Evolutionary conservation across 2,797 vertebrate genomes (phyloP).

Genomic region (Falco rusticolus): DNA sequence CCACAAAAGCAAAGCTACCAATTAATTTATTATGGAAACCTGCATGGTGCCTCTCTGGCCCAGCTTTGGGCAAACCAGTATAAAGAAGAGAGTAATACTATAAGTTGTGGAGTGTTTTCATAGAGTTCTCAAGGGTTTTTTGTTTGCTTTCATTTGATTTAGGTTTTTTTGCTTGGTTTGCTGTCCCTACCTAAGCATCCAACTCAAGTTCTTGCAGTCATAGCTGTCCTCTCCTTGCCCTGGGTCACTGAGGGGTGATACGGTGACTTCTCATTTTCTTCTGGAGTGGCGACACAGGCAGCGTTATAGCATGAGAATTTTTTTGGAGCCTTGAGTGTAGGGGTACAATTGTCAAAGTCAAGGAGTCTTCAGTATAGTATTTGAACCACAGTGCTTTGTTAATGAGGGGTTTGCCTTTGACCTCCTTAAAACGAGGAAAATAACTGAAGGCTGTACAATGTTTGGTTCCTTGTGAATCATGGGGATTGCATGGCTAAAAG

Average conservation of each 20-base stretch:
- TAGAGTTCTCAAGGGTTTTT: neutral
- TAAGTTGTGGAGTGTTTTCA: neutral
- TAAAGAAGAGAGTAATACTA: neutral
- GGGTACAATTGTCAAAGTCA: neutral
- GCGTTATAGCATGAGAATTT: neutral
- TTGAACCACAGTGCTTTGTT: neutral
- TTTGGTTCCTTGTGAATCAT: neutral
- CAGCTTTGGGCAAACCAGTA: neutral
- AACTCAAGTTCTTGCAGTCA: neutral
- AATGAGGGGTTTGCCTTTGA: neutral
- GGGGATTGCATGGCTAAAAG: neutral
- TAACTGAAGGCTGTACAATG: neutral
- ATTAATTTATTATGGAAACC: neutral
- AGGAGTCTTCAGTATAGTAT: neutral
- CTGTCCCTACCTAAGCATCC: neutral
- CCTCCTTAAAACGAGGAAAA: neutral
- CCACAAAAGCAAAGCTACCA: neutral
- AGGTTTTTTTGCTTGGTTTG: neutral
- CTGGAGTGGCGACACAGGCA: neutral
- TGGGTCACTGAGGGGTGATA: neutral
- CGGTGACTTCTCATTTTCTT: neutral
- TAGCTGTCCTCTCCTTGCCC: neutral
- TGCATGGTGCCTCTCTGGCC: neutral
- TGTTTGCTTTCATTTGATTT: neutral
- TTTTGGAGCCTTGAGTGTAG: neutral